phyloP scores from a whole-genome alignment of 2,113 vertebrate genomes.

The Psammodynastes pulverulentus region DNA sequence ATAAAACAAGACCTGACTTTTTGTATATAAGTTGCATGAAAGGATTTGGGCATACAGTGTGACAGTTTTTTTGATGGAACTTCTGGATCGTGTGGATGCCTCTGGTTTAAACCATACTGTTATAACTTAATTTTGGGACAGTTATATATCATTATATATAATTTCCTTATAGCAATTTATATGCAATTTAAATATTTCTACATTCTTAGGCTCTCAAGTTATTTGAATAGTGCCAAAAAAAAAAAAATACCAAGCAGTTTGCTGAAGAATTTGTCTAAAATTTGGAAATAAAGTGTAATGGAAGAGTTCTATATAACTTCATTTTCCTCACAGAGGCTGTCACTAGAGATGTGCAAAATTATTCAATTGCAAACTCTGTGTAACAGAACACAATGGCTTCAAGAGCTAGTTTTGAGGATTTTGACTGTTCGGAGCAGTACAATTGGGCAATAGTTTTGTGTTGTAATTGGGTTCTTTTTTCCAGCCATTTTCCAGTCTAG shows the following conservation, averaged over 20 bases:
- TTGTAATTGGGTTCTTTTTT: not conserved
- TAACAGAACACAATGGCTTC: not conserved
- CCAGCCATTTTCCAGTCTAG: not conserved
- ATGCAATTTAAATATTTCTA: not conserved
- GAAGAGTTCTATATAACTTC: not conserved
- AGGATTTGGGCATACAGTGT: not conserved
- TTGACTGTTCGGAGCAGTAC: not conserved
- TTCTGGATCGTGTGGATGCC: not conserved
- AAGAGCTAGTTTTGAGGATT: not conserved
- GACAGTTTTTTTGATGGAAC: not conserved
- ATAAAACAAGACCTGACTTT: not conserved
- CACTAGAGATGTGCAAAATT: not conserved
- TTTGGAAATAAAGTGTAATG: not conserved
- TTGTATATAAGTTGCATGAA: not conserved
- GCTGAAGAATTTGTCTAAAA: not conserved
- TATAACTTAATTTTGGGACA: not conserved
- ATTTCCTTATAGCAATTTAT: not conserved
- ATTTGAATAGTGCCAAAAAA: not conserved
- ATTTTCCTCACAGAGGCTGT: not conserved
- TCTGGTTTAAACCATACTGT: not conserved
- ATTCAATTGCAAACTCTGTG: not conserved
- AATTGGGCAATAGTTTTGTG: not conserved
- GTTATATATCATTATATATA: not conserved
- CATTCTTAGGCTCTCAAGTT: not conserved
- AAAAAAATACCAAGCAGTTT: not conserved